Evolutionary conservation across 2,113 vertebrate genomes (phyloP), one percentile per base, ranked within the genome.

Genomic region (Stomatorhinus ivindoensis): DNA sequence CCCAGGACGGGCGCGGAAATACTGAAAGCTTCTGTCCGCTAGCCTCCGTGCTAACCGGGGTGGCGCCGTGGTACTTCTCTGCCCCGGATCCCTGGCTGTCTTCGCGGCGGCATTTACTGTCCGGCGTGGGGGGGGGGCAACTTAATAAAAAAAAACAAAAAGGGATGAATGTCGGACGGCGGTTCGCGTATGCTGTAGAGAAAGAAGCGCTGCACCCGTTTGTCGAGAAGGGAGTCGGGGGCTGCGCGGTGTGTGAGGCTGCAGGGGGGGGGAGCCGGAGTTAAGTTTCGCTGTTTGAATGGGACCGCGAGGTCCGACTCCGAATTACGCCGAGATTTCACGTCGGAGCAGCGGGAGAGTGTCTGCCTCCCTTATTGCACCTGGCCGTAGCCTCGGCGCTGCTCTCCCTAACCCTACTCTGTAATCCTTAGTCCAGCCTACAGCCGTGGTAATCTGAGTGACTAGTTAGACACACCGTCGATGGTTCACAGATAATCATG

Each of bases 61-160:
- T 89, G 73, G 88, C n/a, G 90, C 87, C 89, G 39, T 8, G 89
- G 80, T 65, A 82, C 93, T 94, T 94, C 94, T 92, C 92, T 93
- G 92, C 91, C 86, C 4, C 58, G 89, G 89, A 86, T 88, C 92
- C 88, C 91, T 90, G 93, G 93, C 93, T 94, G 95, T 94, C 95
- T 95, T 95, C 94, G 93, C 94, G 92, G 73, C 91, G 7, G 69
- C 44, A 42, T 46, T 91, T 90, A 94, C 94, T 90, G 94, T 94
- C 95, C 95, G 94, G 95, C 35, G 69, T 39, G 69, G 11, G 44
- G 69, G 8, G 8, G 65, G 69, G 31, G 31, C 11, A 39, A 39
- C 31, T 76, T 73, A 73, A 73, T 1, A 50, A 13, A 48, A 11
- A 48, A 50, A 15, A 10, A 47, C 9, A 44, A 11, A 61, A 65